phyloP scores from a whole-genome alignment of 2,113 vertebrate species.

The Ginglymostoma cirratum region DNA sequence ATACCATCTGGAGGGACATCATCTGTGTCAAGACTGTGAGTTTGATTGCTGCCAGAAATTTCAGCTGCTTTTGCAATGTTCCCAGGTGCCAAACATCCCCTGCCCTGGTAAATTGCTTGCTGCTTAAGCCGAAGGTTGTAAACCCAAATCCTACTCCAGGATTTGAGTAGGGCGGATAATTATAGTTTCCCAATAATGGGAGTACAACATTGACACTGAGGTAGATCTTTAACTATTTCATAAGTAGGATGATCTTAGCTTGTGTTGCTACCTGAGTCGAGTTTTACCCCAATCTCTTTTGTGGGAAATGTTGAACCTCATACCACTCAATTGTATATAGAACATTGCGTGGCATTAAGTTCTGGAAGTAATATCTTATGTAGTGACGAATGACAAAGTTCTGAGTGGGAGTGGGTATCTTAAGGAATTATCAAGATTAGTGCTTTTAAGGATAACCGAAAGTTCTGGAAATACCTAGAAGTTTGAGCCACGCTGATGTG shows the following conservation, averaged over 20 bases:
- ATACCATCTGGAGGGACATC: conserved; percentile 95
- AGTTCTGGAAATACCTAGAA: not conserved
- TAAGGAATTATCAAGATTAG: not conserved
- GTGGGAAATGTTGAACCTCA: not conserved
- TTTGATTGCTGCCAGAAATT: conserved; percentile 45
- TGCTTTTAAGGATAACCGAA: not conserved
- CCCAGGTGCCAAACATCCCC: not conserved
- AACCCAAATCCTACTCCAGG: not conserved
- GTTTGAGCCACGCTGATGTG: not conserved
- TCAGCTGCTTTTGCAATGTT: not conserved
- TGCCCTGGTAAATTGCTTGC: not conserved
- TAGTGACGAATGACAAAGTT: not conserved
- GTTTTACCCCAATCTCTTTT: not conserved
- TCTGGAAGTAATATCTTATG: not conserved
- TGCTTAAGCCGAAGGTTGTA: not conserved
- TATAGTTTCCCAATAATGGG: not conserved
- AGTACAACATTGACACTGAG: not conserved
- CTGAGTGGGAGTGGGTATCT: not conserved
- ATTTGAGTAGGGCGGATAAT: not conserved
- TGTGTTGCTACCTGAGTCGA: not conserved
- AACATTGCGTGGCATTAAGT: not conserved
- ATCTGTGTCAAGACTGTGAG: conserved; percentile 88
- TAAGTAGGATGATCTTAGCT: not conserved
- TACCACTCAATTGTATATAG: not conserved
- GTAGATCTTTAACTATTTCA: not conserved